These are phyloP conservation scores for Cranoglanis bouderius DNA, from an alignment of 2,113 vertebrate species.

Conservation along the genomic window DNA sequence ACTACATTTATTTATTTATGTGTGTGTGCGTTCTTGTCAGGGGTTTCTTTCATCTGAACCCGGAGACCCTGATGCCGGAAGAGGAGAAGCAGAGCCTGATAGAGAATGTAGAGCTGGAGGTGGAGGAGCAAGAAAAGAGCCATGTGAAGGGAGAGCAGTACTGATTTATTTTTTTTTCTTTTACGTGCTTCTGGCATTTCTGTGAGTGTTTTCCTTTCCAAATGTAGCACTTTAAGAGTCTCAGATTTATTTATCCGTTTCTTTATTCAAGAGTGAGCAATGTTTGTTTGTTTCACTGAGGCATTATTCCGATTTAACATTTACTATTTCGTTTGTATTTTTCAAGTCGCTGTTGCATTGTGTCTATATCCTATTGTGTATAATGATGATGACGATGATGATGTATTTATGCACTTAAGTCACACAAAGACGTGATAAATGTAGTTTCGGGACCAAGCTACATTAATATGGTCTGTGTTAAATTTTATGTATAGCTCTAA, in stretches of 20 bases:
- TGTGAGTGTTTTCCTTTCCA: constrained; percentile 21
- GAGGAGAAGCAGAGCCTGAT: constrained; percentile 73
- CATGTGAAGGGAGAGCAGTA: constrained; percentile 47
- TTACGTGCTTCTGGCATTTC: constrained; percentile 19
- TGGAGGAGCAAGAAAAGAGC: constrained; percentile 55
- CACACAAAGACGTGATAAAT: neutral
- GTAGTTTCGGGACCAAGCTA: neutral
- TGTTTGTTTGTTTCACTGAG: neutral
- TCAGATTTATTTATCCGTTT: neutral
- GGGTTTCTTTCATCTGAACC: constrained; percentile 67
- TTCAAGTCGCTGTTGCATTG: neutral
- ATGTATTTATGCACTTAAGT: constrained; percentile 10
- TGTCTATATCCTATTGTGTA: neutral
- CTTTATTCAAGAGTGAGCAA: neutral
- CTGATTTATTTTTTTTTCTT: constrained; percentile 14
- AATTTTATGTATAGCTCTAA: neutral
- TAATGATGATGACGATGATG: too few species aligned
- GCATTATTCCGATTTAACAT: neutral
- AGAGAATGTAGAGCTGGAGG: constrained; percentile 64
- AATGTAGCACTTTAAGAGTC: constrained; percentile 46
- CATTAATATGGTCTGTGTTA: neutral
- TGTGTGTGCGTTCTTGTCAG: constrained; percentile 46
- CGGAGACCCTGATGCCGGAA: constrained; percentile 65
- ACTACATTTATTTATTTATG: too few species aligned
- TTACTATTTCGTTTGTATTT: neutral